These are phyloP conservation scores for Borostomias antarcticus DNA, from an alignment of 2,797 vertebrate species.

Conservation along the genomic window DNA sequence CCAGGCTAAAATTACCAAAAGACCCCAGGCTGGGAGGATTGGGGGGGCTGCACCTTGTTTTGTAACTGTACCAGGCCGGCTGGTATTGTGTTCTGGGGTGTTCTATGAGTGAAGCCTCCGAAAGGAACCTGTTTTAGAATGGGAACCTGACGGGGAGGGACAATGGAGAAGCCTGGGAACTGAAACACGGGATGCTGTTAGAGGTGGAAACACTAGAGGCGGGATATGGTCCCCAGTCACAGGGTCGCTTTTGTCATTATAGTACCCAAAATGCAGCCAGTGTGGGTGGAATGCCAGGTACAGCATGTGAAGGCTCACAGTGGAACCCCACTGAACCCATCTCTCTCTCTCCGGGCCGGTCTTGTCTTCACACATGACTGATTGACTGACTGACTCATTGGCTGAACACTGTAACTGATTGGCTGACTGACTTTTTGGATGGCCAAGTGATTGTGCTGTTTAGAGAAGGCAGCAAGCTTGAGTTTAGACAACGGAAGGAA, in stretches of 20 bases:
- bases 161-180: conserved; percentile 72
- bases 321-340: conserved; percentile 19
- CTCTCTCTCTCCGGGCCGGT: conserved; percentile 24
- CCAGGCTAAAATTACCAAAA: conserved; percentile 17
- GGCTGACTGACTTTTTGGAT: conserved; percentile 26
- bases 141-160: conserved; percentile 36
- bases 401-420: conserved; percentile 14
- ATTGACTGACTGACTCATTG: conserved; percentile 30
- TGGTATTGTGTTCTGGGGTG: conserved; percentile 39
- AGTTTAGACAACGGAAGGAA: conserved; percentile 31
- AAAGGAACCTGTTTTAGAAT: conserved; percentile 17
- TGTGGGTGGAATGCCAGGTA: conserved; percentile 28
- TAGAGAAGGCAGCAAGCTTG: conserved; percentile 26
- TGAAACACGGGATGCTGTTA: conserved; percentile 53
- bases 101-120: conserved; percentile 34
- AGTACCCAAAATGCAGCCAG: conserved; percentile 48
- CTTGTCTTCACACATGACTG: conserved; percentile 39
- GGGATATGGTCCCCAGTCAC: conserved; percentile 47
- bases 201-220: conserved; percentile 59
- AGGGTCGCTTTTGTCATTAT: conserved; percentile 59
- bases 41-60: conserved; percentile 1
- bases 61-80: conserved; percentile 25
- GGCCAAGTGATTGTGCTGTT: conserved; percentile 27
- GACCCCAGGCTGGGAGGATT: no score
- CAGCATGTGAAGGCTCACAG: conserved; percentile 36